A percentile compares a stretch with the other conserved stretches of the same genome.
These are phyloP conservation scores for Beris morrisii DNA, from an alignment of 2,888 invertebrate genomes.

Conservation along the genomic window DNA sequence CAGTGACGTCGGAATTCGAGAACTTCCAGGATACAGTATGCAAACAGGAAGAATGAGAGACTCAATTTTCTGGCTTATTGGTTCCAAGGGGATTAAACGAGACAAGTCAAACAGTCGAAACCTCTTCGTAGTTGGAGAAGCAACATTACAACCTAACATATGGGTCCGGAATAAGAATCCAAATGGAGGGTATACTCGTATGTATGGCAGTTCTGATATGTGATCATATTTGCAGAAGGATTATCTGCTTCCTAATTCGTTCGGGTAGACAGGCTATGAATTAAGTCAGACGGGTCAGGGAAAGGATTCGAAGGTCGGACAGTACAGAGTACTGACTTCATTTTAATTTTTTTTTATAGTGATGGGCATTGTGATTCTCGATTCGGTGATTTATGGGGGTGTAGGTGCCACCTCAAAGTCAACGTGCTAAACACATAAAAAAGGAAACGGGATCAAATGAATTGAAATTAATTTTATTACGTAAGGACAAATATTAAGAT, in stretches of 20 bases:
- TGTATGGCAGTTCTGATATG: no score
- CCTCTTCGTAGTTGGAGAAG: not conserved
- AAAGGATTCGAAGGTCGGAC: constrained; percentile 1
- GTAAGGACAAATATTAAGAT: no score
- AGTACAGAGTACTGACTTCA: constrained; percentile 11
- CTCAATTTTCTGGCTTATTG: constrained; percentile 25
- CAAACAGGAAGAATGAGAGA: not conserved
- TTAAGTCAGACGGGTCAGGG: constrained; percentile 7
- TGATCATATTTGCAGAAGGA: constrained; percentile 10
- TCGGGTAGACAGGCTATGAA: constrained; percentile 11
- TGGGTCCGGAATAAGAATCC: no score
- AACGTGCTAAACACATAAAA: no score
- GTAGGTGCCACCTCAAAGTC: no score
- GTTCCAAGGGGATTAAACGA: constrained; percentile 13
- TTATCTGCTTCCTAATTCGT: constrained; percentile 18
- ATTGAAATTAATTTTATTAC: no score
- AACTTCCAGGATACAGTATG: not conserved
- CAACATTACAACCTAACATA: no score
- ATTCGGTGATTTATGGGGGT: no score
- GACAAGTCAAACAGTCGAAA: constrained; percentile 22
- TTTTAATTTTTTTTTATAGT: not conserved
- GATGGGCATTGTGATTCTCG: no score
- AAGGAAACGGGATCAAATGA: no score
- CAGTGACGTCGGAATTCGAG: not conserved
- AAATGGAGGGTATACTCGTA: no score